phyloP scores from a whole-genome alignment of 1,140 invertebrate species.

The Leptinotarsa texana region DNA sequence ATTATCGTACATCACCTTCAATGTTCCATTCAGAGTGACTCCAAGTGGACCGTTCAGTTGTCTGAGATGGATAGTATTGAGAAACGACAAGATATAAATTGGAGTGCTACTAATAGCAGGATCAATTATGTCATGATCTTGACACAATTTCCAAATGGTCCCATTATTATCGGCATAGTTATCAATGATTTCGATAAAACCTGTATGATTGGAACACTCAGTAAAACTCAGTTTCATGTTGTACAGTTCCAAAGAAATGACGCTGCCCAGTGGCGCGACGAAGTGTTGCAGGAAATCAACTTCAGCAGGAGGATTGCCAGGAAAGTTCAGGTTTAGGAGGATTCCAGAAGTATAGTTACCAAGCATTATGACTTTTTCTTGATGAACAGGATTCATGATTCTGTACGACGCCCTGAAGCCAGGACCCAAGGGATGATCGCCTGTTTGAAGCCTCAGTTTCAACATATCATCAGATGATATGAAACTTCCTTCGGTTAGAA shows the following conservation, averaged over 20 bases:
- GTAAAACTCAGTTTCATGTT: slow-evolving; percentile 55
- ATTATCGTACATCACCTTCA: slow-evolving; percentile 57
- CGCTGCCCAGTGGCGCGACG: slow-evolving; percentile 62
- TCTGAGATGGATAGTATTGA: slow-evolving; percentile 63
- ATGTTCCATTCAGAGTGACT: slow-evolving; percentile 61
- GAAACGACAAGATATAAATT: slow-evolving; percentile 65
- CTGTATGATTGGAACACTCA: slow-evolving; percentile 54
- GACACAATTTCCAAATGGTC: slow-evolving; percentile 67
- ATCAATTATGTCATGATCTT: slow-evolving; percentile 50
- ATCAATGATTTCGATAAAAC: slow-evolving; percentile 65
- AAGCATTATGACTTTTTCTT: slow-evolving; percentile 53
- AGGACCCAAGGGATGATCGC: slow-evolving; percentile 60
- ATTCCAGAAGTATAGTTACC: slow-evolving; percentile 52
- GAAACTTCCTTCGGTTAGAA: slow-evolving; percentile 62
- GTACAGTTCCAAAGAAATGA: slow-evolving; percentile 61
- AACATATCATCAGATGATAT: slow-evolving; percentile 64
- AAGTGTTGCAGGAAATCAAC: slow-evolving; percentile 61
- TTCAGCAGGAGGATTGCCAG: slow-evolving; percentile 57
- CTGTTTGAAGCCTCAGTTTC: slow-evolving; percentile 62
- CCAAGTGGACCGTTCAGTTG: slow-evolving; percentile 57
- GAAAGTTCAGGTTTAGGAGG: slow-evolving; percentile 63
- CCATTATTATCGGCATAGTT: slow-evolving; percentile 70
- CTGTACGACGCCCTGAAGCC: slow-evolving; percentile 67
- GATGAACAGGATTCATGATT: slow-evolving; percentile 51
- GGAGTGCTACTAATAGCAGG: slow-evolving; percentile 54